Base-by-base conservation (phyloP, 2,888 invertebrate genomes). In the Gymnoscelis rufifasciata region DNA sequence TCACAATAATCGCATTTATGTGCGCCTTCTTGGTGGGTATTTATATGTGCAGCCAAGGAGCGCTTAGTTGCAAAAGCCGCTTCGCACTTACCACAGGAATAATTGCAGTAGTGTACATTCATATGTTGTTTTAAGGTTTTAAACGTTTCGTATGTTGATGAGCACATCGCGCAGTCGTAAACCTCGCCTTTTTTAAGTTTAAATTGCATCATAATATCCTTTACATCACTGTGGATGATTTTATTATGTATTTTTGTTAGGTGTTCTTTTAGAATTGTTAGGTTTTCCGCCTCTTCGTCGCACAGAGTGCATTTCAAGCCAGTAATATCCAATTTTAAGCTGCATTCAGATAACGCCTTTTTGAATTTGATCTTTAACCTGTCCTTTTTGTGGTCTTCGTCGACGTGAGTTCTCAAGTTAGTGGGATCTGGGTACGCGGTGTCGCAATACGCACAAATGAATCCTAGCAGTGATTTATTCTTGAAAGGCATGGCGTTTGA, bases 1-100 rank as follows among this genome's bases (percentile, higher is more conserved):
- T 83, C 83, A 29, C 87, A 87, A 1, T 78, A 64, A 7, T 79
- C 77, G 13, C 87, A 87, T 44, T 84, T 83, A 30, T 86, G 86
- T 0, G 82, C 71, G 0, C 68, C 74, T 7, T 43, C 40, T 77
- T 59, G 33, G 14, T 83, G 28, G 0, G 82, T 81, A 74, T 54
- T 75, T 72, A 0, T 81, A 78, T 86, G 0, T 0, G 83, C 39
- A 4, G 79, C 0, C 78, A 74, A 27, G 76, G 86, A 0, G 79
- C 86, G 0, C 74, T 68, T 0, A 75, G 83, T 86, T 0, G 78
- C 78, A 2, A 84, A 87, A 0, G 78, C 62, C 0, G 78, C 62
- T 2, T 79, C 84, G 26, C 86, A 87, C 11, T 78, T 76, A 10
- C 72, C 73, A 47, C 86, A 86, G 0, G 83, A 72, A 11, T 78